Evolutionary conservation across 2,113 vertebrate species (phyloP), one percentile per base, ranked within the genome.

Genomic region (Empidonax traillii): DNA sequence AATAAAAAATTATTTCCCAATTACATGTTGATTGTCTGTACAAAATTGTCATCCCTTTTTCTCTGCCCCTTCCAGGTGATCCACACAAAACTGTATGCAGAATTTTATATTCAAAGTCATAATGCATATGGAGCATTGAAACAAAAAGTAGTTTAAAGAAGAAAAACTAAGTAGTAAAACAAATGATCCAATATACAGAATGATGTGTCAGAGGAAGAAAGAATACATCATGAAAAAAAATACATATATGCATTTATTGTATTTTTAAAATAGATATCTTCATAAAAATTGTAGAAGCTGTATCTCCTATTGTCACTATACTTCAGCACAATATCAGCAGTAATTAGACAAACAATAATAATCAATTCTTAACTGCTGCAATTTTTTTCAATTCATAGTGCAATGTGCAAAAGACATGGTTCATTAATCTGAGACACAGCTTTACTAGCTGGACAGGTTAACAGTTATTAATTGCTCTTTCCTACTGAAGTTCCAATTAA

Each of bases 401-500:
- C 52, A 58, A 83, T 3, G 4, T 53, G 78, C 27, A 44, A 30
- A 61, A 89, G 46, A 24, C 44, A 53, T 7, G 37, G 56, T 59
- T 87, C 78, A 82, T 72, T 89, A 85, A 73, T 63, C 25, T 31
- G 71, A 93, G 47, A 83, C 37, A 53, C 30, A 69, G n/a, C 46
- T 89, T 91, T 73, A 86, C 71, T 75, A 65, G 66, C 28, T 79
- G 85, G 85, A 94, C 87, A 94, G 85, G 77, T 75, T 85, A 82
- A 63, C 88, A 91, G 55, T 87, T 94, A 88, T 89, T 90, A 89
- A 94, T 87, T 86, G 91, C 28, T 87, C 43, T 75, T 90, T 89
- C 58, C 77, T 86, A 66, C 65, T 87, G 43, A 93, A 94, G n/a
- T 67, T 91, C 83, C 87, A 94, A 84, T 94, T 94, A 92, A 93